These are phyloP conservation scores for Enteromius radiatus DNA, from an alignment of 2,797 vertebrate genomes.

Conservation along the genomic window DNA sequence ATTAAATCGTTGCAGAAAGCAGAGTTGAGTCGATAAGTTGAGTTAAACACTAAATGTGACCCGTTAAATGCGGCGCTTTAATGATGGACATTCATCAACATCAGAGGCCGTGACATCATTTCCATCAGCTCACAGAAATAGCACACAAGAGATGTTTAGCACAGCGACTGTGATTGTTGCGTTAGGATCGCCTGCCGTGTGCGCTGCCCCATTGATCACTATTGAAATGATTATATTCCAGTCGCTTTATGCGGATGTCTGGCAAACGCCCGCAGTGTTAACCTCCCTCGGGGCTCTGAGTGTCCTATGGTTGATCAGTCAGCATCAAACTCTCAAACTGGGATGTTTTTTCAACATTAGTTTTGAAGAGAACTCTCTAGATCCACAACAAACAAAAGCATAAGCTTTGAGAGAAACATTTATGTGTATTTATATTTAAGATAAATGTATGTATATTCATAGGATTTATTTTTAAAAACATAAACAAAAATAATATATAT, in stretches of 20 bases:
- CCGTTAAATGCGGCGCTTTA: constrained; percentile 28
- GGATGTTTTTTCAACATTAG: constrained; percentile 10
- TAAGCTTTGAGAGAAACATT: background rate
- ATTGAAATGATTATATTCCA: constrained; percentile 36
- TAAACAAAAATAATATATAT: too few species aligned
- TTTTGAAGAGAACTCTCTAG: constrained; percentile 16
- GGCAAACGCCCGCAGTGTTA: constrained; percentile 38
- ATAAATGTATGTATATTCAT: background rate
- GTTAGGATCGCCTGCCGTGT: constrained; percentile 42
- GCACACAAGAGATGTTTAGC: constrained; percentile 41
- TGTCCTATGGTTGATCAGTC: constrained; percentile 36
- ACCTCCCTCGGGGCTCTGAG: constrained; percentile 29
- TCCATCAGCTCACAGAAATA: constrained; percentile 49
- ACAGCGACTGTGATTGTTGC: constrained; percentile 29
- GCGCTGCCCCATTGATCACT: constrained; percentile 47
- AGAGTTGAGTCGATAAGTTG: background rate
- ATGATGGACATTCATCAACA: constrained; percentile 52
- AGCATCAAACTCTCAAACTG: constrained; percentile 29
- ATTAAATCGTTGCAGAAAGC: background rate
- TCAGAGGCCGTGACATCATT: constrained; percentile 42
- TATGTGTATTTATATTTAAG: background rate
- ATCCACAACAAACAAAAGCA: background rate
- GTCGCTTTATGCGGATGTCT: constrained; percentile 24
- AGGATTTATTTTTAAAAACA: too few species aligned
- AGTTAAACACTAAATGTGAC: constrained; percentile 23